Evolutionary conservation across 2,888 invertebrate species (phyloP), one percentile per base, ranked within the genome.

Genomic region (Digitonthophagus gazella): DNA sequence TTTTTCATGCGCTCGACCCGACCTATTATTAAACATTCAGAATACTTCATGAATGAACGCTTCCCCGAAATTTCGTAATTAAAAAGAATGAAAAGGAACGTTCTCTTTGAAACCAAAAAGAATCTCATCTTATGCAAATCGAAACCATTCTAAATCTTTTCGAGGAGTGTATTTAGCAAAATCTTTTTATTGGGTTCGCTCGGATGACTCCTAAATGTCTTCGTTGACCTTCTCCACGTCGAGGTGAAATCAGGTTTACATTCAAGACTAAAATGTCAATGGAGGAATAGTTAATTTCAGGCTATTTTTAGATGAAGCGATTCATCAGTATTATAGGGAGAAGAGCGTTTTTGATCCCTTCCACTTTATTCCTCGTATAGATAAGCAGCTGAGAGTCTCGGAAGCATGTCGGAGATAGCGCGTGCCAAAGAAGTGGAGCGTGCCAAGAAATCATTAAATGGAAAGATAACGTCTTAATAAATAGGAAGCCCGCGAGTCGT

Each of bases 391-490:
- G 20, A 61, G 61, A 19, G 61, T 61, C 18, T 61, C 20, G 19
- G 61, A 61, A 19, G 61, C 18, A 16, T 61, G n/a, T 20, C 18
- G 61, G n/a, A 61, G 61, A 19, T 61, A 61, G 18, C 61, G 5
- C 18, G 61, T 61, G 28, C 28, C 20, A 61, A 20, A 61, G 61
- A 61, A 61, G 61, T 61, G 61, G 61, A 61, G 61, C 61, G 61
- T 61, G 61, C 61, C 18, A 18, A 61, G 61, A 61, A 58, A 61
- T 61, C 61, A 20, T 61, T 61, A 61, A 61, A 61, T 18, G 61
- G n/a, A n/a, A 20, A 61, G 61, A 61, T 61, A 61, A 61, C 61
- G 61, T 61, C 61, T 61, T 61, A 61, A 61, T 61, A 61, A 61
- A 61, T 16, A 61, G 57, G 16, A 57, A 20, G 14, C n/a, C n/a